A percentile compares a stretch with the other conserved stretches of the same genome.
Conservation (phyloP, 2,113 vertebrate species). For the Chelonoidis abingdonii region DNA sequence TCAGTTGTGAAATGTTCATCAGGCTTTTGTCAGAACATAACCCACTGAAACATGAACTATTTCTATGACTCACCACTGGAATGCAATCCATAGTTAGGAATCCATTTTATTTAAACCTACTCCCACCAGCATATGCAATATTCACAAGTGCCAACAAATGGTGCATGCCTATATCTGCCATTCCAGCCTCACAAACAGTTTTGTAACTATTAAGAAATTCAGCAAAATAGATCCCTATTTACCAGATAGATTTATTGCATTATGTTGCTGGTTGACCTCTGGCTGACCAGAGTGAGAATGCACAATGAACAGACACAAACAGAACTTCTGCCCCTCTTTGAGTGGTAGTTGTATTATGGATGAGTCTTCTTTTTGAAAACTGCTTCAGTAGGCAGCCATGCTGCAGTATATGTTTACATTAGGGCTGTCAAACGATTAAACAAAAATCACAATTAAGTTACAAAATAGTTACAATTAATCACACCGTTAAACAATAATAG, state of each 20-base stretch:
- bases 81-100: neutral
- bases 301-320: neutral
- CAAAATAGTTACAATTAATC: no score
- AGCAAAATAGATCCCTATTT: neutral
- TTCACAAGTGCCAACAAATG: constrained; percentile 15
- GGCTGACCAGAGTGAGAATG: neutral
- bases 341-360: neutral
- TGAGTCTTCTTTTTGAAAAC: neutral
- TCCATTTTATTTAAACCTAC: neutral
- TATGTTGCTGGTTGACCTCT: neutral
- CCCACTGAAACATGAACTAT: neutral
- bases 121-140: constrained; percentile 34
- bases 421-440: no score
- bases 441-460: no score
- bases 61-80: neutral
- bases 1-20: neutral
- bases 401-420: no score
- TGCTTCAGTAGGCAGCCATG: no score
- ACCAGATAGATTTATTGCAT: neutral
- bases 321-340: neutral
- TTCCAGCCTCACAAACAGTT: neutral
- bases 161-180: neutral
- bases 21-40: neutral
- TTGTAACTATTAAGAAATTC: fast-evolving
- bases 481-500: no score